Evolutionary conservation across 1,140 invertebrate species (phyloP).

Genomic region (Mercenaria mercenaria): DNA sequence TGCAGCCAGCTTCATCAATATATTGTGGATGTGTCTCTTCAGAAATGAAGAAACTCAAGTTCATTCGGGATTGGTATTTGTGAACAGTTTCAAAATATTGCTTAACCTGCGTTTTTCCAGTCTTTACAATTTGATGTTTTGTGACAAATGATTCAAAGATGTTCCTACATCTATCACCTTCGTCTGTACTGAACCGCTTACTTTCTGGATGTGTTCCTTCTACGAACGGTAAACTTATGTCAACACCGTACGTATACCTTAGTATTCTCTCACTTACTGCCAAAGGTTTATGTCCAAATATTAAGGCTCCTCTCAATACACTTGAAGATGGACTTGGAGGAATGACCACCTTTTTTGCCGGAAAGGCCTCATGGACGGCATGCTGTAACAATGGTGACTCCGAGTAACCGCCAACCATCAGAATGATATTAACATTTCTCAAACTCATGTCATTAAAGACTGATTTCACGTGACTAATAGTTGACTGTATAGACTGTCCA

Average conservation of each 20-base stretch:
- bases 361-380: slow-evolving; percentile 35
- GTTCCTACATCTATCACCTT: background rate
- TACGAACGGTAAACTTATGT: background rate
- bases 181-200: background rate
- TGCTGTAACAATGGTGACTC: slow-evolving; percentile 55
- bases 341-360: slow-evolving; percentile 45
- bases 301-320: slow-evolving; percentile 64
- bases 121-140: background rate
- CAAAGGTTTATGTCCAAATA: slow-evolving; percentile 63
- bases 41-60: background rate
- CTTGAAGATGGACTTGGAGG: slow-evolving; percentile 50
- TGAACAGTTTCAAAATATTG: background rate
- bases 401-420: slow-evolving; percentile 71
- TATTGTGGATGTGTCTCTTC: background rate
- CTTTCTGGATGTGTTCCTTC: background rate
- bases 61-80: background rate
- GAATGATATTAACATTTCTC: background rate
- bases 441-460: background rate
- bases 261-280: slow-evolving; percentile 30
- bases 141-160: background rate
- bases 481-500: slow-evolving; percentile 19
- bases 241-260: slow-evolving; percentile 57
- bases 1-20: background rate
- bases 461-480: slow-evolving; percentile 26
- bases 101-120: background rate